Evolutionary conservation across 2,888 invertebrate genomes (phyloP), one percentile per base, ranked within the genome.

Genomic region (Hermaeophaga mercurialis): DNA sequence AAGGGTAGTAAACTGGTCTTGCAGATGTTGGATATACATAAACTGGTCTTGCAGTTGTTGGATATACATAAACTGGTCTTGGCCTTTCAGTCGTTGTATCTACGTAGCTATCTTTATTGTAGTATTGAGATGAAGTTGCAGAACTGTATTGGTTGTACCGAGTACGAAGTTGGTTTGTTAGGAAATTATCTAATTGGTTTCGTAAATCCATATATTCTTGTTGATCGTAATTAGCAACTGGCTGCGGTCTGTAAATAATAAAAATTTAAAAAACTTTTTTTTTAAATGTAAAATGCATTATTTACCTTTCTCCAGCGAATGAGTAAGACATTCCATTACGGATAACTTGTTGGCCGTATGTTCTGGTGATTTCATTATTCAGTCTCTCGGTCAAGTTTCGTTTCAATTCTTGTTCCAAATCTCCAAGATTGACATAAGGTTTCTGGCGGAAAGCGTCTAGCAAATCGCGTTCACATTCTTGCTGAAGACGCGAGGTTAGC

Each of bases 321-420:
- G 68, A 62, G 41, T 75, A 75, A 1, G 73, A 71, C 5, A 66
- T 60, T 4, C 72, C 73, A 12, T 70, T 64, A 31, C 67, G 58
- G 17, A 72, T 62, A 26, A 63, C 62, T 49, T 72, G 70, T 43
- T 64, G 64, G 3, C 72, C 72, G 34, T 69, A 72, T 48, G 67
- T 68, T 1, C 19, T 19, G 41, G 19, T 53, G n/a, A 77, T 57
- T 36, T 72, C 71, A 8, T 73, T 67, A 53, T 76, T 70, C 9
- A 77, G 49, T 56, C 72, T 66, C 28, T 69, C 63, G 0, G 75
- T 73, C 15, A 78, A 52, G 56, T 77, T 77, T n/a, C 68, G 64
- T 36, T 66, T 68, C 15, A 78, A 58, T 59, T 76, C 73, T 34
- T 67, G 64, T 62, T 78, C 75, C 15, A 77, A 61, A 12, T 63